Percentiles rank a stretch among this genome's conserved stretches.
These are phyloP conservation scores for Acleris sparsana DNA, from an alignment of 2,888 invertebrate species.

Conservation along the genomic window DNA sequence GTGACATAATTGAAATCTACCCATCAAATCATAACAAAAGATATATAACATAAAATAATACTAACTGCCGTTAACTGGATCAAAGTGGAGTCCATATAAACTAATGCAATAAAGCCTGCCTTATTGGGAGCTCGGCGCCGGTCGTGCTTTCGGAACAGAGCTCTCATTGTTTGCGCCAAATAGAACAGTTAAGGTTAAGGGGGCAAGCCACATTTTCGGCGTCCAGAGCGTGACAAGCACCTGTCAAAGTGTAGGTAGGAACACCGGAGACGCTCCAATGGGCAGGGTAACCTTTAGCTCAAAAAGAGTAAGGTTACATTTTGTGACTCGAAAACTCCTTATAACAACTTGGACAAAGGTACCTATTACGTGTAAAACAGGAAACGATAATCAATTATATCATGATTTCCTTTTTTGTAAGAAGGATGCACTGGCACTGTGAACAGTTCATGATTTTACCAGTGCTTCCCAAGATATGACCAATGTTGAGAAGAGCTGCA, in stretches of 20 bases:
- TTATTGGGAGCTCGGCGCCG: slow-evolving; percentile 40
- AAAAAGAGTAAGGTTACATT: neutral
- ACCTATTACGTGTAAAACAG: too few relatives aligned
- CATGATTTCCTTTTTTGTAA: too few relatives aligned
- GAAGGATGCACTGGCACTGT: too few relatives aligned
- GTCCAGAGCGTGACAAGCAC: slow-evolving; percentile 46
- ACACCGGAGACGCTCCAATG: slow-evolving; percentile 18
- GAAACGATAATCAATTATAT: too few relatives aligned
- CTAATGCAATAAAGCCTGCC: slow-evolving; percentile 17
- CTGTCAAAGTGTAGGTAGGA: slow-evolving; percentile 48
- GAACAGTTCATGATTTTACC: too few relatives aligned
- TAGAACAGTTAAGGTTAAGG: slow-evolving; percentile 51
- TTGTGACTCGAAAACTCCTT: too few relatives aligned
- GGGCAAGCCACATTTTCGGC: slow-evolving; percentile 41
- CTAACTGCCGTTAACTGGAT: neutral
- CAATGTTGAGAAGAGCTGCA: too few relatives aligned
- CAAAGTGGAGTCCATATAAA: neutral
- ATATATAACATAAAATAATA: neutral
- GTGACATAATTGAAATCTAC: too few relatives aligned
- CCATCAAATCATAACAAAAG: too few relatives aligned
- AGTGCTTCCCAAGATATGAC: too few relatives aligned
- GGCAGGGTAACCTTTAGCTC: neutral
- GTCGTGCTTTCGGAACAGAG: slow-evolving; percentile 48
- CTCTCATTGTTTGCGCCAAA: slow-evolving; percentile 50
- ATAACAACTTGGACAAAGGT: too few relatives aligned